A percentile compares a stretch with the other conserved stretches of the same genome.
These are phyloP conservation scores for Bacillus rossius DNA, from an alignment of 1,140 invertebrate species.

Conservation along the genomic window DNA sequence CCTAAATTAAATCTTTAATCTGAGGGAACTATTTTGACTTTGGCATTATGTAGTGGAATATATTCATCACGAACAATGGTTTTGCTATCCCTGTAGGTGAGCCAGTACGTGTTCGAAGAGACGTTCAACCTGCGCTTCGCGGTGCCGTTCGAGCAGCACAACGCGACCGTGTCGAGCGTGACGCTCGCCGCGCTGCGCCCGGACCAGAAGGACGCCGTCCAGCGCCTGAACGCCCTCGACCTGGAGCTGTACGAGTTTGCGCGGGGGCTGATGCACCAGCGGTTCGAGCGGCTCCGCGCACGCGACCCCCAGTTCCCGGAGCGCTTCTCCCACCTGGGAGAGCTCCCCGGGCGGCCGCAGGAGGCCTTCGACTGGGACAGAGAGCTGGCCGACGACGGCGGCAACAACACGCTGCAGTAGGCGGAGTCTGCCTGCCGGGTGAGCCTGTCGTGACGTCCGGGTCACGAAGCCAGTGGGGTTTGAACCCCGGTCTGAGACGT, in stretches of 20 bases:
- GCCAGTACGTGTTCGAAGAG: constrained; percentile 95
- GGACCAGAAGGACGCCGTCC: constrained; percentile 68
- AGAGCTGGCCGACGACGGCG: constrained; percentile 68
- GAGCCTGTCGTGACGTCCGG: no score
- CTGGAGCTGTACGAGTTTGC: constrained; percentile 93
- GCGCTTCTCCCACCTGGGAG: constrained; percentile 71
- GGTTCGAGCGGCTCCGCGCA: constrained; percentile 74
- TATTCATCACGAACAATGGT: no score
- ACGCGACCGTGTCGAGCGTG: constrained; percentile 75
- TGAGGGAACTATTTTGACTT: no score
- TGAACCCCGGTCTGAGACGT: no score
- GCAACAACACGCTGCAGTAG: constrained; percentile 27
- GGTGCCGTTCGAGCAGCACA: constrained; percentile 84
- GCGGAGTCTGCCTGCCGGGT: no score
- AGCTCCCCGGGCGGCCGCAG: constrained; percentile 59
- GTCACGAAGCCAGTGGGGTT: no score
- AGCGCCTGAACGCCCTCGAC: constrained; percentile 82
- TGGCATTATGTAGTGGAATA: no score
- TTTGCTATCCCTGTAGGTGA: constrained; percentile 51
- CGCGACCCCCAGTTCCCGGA: constrained; percentile 74
- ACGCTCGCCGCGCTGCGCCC: constrained; percentile 66
- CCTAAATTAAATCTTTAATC: no score
- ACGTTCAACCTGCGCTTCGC: constrained; percentile 92
- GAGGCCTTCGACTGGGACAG: constrained; percentile 83
- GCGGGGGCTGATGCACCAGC: constrained; percentile 77